A percentile compares a stretch with the other conserved stretches of the same genome.
These are phyloP conservation scores for Manis crassicaudata DNA, from an alignment of 2,797 vertebrate species.

Conservation along the genomic window DNA sequence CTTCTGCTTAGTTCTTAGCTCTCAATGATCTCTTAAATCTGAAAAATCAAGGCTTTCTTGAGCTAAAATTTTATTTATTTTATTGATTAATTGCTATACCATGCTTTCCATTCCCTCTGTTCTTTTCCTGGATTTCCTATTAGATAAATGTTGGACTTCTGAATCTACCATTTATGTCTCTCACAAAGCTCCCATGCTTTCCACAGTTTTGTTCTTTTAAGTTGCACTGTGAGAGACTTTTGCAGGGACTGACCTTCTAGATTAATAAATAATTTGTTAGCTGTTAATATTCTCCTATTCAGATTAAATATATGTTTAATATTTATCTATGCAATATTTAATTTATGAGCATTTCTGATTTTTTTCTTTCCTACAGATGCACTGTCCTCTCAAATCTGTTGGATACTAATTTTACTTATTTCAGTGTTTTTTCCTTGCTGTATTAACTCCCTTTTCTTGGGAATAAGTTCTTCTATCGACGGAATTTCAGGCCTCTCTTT, in stretches of 20 bases:
- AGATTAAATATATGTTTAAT: neutral
- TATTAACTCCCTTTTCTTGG: neutral
- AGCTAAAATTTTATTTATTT: slow-evolving; percentile 15
- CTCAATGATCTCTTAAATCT: neutral
- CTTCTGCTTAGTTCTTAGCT: neutral
- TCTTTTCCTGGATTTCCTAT: neutral
- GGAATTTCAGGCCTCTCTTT: neutral
- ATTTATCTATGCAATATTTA: neutral
- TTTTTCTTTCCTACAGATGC: neutral
- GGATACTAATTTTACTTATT: slow-evolving; percentile 7
- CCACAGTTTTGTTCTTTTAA: neutral
- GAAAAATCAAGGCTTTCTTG: neutral
- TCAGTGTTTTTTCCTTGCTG: neutral
- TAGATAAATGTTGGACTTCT: neutral
- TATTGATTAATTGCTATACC: neutral
- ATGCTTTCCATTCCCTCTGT: neutral
- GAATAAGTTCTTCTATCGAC: neutral
- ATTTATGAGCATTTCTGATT: neutral
- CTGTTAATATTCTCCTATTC: neutral
- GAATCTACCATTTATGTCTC: neutral
- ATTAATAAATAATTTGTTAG: neutral
- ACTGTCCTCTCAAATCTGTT: neutral
- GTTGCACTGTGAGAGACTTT: neutral
- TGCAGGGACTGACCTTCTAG: neutral
- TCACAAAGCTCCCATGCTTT: neutral